phyloP scores from a whole-genome alignment of 2,888 invertebrate species.

The Poecilus cupreus region DNA sequence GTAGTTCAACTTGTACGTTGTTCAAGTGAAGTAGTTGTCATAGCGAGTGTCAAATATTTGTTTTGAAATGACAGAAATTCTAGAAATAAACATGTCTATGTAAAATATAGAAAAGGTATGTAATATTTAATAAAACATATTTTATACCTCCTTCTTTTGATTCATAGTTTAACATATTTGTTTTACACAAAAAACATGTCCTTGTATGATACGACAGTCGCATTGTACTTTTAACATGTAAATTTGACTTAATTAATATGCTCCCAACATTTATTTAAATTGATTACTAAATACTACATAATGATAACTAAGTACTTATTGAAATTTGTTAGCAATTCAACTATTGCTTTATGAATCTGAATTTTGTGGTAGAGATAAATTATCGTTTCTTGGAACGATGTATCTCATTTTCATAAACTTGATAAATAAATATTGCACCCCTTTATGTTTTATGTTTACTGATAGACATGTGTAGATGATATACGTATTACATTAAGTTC shows the following conservation, averaged over 20 bases:
- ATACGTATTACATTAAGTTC: not conserved
- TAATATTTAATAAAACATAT: not conserved
- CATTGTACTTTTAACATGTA: constrained; percentile 44
- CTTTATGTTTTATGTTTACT: not conserved
- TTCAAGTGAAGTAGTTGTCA: constrained; percentile 47
- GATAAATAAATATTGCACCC: too few relatives aligned
- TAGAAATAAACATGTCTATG: constrained; percentile 16
- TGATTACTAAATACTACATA: constrained; percentile 14
- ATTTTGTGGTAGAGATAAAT: not conserved
- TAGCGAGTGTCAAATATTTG: constrained; percentile 55
- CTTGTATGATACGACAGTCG: constrained; percentile 30
- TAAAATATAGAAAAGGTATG: constrained; percentile 36
- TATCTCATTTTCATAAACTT: not conserved
- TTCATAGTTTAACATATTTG: not conserved
- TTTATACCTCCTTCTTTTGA: not conserved
- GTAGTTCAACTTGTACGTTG: constrained; percentile 17
- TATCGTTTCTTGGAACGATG: constrained; percentile 35
- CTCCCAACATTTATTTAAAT: constrained; percentile 50
- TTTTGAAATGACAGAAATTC: constrained; percentile 50
- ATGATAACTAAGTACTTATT: not conserved
- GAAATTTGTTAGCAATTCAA: too few relatives aligned
- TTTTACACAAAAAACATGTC: constrained; percentile 37
- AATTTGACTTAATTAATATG: constrained; percentile 54
- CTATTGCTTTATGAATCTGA: not conserved
- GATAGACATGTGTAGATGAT: not conserved